Conservation (phyloP, 2,888 invertebrate genomes). For the Monochamus alternatus region DNA sequence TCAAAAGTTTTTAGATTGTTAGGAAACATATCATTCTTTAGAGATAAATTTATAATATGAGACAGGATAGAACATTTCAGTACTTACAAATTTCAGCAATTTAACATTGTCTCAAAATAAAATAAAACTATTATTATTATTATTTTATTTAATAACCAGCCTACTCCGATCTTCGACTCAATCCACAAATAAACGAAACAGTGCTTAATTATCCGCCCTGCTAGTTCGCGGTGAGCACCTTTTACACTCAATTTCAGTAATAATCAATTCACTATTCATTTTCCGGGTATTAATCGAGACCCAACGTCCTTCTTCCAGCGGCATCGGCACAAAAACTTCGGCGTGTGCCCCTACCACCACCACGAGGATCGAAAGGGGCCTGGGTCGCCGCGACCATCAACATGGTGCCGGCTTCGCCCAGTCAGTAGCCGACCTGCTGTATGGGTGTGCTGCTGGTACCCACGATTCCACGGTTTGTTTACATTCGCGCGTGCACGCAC, state of each 20-base stretch:
- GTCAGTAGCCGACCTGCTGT: slow-evolving; percentile 32
- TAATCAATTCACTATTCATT: slow-evolving; percentile 30
- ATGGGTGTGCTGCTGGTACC: slow-evolving; percentile 22
- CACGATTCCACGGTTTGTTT: slow-evolving; percentile 16
- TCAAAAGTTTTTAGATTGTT: no score
- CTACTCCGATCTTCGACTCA: no score
- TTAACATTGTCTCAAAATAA: no score
- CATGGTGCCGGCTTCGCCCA: slow-evolving; percentile 45
- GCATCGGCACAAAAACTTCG: slow-evolving; percentile 40
- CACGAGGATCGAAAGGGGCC: slow-evolving; percentile 29
- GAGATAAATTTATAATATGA: no score
- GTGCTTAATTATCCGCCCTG: not conserved
- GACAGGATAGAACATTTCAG: no score
- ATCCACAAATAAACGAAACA: not conserved
- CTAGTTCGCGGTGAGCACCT: slow-evolving; percentile 1
- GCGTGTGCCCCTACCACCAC: slow-evolving; percentile 56
- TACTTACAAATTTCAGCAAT: no score
- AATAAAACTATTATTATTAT: no score
- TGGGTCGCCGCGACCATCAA: slow-evolving; percentile 21
- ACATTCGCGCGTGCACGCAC: slow-evolving; percentile 19
- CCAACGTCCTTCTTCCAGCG: slow-evolving; percentile 22
- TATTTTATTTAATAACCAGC: no score
- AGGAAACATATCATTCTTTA: no score
- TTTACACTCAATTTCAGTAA: slow-evolving; percentile 23
- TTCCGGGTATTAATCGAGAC: slow-evolving; percentile 24